A percentile compares a stretch with the other conserved stretches of the same genome.
These are phyloP conservation scores for Polydrusus pterygomalis DNA, from an alignment of 2,888 invertebrate species.

Conservation along the genomic window DNA sequence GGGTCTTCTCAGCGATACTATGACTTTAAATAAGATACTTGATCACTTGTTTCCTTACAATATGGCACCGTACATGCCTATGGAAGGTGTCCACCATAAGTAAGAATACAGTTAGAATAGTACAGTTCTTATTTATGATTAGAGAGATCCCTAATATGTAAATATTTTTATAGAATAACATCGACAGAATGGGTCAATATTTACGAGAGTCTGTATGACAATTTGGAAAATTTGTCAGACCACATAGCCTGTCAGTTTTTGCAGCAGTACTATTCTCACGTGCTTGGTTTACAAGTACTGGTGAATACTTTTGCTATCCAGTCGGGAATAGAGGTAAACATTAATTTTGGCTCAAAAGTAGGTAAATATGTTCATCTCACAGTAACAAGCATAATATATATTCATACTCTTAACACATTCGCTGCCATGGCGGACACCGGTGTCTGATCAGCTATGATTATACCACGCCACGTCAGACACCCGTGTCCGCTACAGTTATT, in stretches of 20 bases:
- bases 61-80: conserved; percentile 70
- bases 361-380: not conserved
- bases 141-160: too few relatives aligned
- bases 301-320: conserved; percentile 83
- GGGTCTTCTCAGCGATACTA: conserved; percentile 68
- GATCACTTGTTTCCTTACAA: conserved; percentile 69
- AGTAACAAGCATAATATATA: too few relatives aligned
- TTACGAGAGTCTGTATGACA: conserved; percentile 71
- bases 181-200: conserved; percentile 79
- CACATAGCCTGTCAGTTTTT: conserved; percentile 83
- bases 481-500: too few relatives aligned
- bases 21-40: conserved; percentile 66
- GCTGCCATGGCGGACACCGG: too few relatives aligned
- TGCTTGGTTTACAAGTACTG: conserved; percentile 85
- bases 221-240: conserved; percentile 74
- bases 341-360: too few relatives aligned
- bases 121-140: too few relatives aligned
- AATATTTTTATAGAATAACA: conserved; percentile 76
- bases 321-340: conserved; percentile 64
- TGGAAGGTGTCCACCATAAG: conserved; percentile 70
- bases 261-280: conserved; percentile 87
- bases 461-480: too few relatives aligned
- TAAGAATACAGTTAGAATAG: conserved; percentile 56
- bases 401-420: too few relatives aligned
- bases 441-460: too few relatives aligned